Base-by-base conservation (phyloP, 1,140 invertebrate genomes). In the Cecropterus lyciades region DNA sequence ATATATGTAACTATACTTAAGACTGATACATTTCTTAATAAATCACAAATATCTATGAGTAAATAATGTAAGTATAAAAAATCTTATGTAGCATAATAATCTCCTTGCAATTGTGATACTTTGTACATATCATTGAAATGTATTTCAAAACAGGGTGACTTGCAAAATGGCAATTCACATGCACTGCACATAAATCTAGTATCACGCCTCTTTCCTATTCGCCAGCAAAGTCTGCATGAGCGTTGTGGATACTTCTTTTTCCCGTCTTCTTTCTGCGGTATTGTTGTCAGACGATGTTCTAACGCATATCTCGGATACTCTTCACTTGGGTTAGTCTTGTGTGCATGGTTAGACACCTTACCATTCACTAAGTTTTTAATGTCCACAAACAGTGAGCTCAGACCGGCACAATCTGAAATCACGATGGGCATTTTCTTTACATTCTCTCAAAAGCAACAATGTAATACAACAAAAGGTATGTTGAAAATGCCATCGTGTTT, bases 401-500 rank as follows among this genome's bases (percentile, higher is more conserved):
- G 73, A 72, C 87, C 77, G 79, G 78, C 80, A 66, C 83, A 80
- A 92, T 90, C 89, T 92, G 88, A 92, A 92, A 92, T 77, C 88
- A 92, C 88, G 88, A 90, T 91, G 82, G 89, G 80, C 89, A 89
- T 92, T 92, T 89, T 92, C 87, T 87, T 82, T 79, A 76, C 68
- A 70, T 76, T 79, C 59, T 69, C 17, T 75, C 42, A 67, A 43
- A 73, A 71, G 33, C 53, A 49, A 67, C 73, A 66, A 59, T 67
- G 33, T 46, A 55, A 68, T 66, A 76, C 73, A 64, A 79, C 65
- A 72, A 65, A 55, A 78, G 73, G 77, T 62, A 87, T 92, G 89
- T 92, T 92, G 89, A 92, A 92, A 92, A 92, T 92, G 89, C 89
- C 88, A 92, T 91, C 89, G 88, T 92, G 89, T 89, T 92, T 92